phyloP scores from a whole-genome alignment of 2,888 invertebrate species.

The Sympetrum striolatum region DNA sequence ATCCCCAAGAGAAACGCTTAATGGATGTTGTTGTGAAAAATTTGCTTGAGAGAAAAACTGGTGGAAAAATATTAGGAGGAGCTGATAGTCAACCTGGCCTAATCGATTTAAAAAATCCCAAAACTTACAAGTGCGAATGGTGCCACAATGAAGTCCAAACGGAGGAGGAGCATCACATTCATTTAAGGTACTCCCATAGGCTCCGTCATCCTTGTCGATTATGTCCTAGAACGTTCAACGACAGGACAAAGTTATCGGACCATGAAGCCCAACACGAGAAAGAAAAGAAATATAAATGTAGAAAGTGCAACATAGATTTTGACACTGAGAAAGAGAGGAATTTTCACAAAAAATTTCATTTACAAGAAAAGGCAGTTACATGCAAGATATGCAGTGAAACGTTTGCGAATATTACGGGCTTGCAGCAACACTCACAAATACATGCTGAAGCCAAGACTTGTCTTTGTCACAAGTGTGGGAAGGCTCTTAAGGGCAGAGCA shows the following conservation, averaged over 20 bases:
- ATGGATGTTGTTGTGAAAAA: no score
- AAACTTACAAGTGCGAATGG: not conserved
- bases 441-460: not conserved
- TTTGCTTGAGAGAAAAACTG: no score
- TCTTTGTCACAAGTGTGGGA: not conserved
- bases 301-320: not conserved
- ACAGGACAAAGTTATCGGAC: not conserved
- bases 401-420: not conserved
- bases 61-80: no score
- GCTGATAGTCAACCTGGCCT: not conserved
- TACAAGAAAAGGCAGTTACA: not conserved
- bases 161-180: not conserved
- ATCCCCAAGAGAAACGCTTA: no score
- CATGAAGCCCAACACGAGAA: not conserved
- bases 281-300: not conserved
- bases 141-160: not conserved
- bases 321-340: not conserved
- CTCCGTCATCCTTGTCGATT: not conserved
- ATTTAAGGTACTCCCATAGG: not conserved
- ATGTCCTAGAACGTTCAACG: not conserved
- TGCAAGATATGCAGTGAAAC: not conserved
- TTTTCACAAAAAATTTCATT: not conserved
- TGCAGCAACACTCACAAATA: not conserved
- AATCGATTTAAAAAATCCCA: not conserved
- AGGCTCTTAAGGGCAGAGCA: not conserved